Evolutionary conservation across 2,797 vertebrate species (phyloP).

Genomic region (Zalophus californianus): DNA sequence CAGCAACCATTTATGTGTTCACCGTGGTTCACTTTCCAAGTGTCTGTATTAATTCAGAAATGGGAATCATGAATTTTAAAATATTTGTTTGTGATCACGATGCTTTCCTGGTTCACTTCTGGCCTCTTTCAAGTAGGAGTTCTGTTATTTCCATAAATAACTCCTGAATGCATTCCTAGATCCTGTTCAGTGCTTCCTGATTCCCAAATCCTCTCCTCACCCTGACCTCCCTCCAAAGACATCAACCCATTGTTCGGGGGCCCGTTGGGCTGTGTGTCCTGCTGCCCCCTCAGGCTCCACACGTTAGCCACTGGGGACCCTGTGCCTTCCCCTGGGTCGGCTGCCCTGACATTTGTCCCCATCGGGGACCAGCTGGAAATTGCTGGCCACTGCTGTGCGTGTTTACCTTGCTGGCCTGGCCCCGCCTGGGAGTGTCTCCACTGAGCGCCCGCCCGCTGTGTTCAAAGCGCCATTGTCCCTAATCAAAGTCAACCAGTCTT

Average conservation of each 20-base stretch:
- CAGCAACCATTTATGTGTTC: rapidly evolving
- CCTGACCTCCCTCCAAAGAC: rapidly evolving
- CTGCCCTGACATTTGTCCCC: rapidly evolving
- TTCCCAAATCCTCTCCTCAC: neutral
- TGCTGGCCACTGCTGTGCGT: rapidly evolving
- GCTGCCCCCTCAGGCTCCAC: rapidly evolving
- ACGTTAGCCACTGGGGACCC: rapidly evolving
- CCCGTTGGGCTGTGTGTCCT: rapidly evolving
- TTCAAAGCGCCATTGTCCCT: neutral
- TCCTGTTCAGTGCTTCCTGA: rapidly evolving
- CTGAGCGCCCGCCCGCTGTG: rapidly evolving
- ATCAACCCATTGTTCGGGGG: rapidly evolving
- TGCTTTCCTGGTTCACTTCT: neutral
- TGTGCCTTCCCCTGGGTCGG: too few species aligned
- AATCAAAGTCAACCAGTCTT: neutral
- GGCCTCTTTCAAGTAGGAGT: neutral
- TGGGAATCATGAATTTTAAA: neutral
- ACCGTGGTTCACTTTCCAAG: rapidly evolving
- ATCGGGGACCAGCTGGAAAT: rapidly evolving
- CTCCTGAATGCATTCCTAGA: neutral
- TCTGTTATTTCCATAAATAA: neutral
- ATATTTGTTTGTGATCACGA: rapidly evolving
- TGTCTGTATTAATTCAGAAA: rapidly evolving
- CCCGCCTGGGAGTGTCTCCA: neutral
- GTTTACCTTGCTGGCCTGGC: rapidly evolving